These are phyloP conservation scores for Meriones unguiculatus DNA, from an alignment of 2,113 vertebrate species.

Conservation along the genomic window DNA sequence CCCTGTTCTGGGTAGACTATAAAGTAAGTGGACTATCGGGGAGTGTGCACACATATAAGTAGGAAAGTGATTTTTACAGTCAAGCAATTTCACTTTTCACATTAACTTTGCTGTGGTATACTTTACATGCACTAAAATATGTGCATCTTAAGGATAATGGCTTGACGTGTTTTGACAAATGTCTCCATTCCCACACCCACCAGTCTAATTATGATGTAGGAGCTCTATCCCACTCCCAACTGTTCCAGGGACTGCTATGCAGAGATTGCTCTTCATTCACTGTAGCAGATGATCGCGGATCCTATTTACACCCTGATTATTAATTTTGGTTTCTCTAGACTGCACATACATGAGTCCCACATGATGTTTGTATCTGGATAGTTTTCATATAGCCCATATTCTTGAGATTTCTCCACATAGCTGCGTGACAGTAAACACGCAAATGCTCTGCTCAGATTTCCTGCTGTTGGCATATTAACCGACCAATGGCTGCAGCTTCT, in stretches of 20 bases:
- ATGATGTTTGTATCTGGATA: neutral
- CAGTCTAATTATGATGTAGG: neutral
- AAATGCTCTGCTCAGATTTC: neutral
- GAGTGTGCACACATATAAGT: neutral
- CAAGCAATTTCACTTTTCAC: neutral
- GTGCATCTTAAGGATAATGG: neutral
- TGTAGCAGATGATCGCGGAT: neutral
- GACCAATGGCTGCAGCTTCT: neutral
- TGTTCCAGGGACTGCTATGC: neutral
- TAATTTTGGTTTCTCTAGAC: neutral
- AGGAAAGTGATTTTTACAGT: neutral
- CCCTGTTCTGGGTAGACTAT: neutral
- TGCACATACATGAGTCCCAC: neutral
- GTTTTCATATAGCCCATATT: neutral
- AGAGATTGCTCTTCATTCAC: neutral
- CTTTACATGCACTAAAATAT: neutral
- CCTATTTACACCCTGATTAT: neutral
- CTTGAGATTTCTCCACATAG: neutral
- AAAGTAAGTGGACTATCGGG: neutral
- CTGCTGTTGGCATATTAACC: neutral
- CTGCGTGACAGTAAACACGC: neutral
- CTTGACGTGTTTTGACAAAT: constrained; percentile 12
- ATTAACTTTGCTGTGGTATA: neutral
- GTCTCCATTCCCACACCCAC: neutral
- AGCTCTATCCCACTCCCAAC: neutral